Base-by-base conservation (phyloP, 2,113 vertebrate genomes). In the Terrapene triunguis region DNA sequence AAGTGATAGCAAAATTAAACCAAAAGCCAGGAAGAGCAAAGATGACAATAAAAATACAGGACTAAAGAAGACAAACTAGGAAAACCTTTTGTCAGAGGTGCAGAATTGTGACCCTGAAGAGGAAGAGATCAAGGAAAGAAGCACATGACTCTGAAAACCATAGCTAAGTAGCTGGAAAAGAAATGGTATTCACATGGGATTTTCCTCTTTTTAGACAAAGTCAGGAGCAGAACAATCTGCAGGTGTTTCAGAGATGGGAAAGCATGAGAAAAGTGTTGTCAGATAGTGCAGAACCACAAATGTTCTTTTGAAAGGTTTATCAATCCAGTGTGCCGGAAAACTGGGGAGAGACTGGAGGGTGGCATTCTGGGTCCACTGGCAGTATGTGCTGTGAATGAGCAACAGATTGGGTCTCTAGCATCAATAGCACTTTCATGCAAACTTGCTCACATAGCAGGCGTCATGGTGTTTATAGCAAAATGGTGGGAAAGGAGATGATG, bases 341-440 rank as follows among this genome's bases (percentile, higher is more conserved):
- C 44, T 14, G 78, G 19, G 65, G 82, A 89, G 95, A 95, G 85
- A 81, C 86, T 65, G 35, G 72, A 89, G 32, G 92, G 48, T 78
- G 83, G 90, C 81, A 74, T 88, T 97, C 83, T 89, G 1, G 0
- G 25, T 91, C 86, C 89, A 35, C 78, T 93, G 85, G 80, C 89
- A 95, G 72, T 72, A 93, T 51, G 81, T 92, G 89, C 87, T 94
- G 93, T 2, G 81, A 96, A 89, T 0, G 51, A 95, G 62, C 54
- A 88, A 95, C 93, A 97, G 89, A 97, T 89, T 93, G 92, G 93
- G 38, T 74, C 47, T 84, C 12, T 83, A 82, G 42, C 80, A 89
- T 6, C 78, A 78, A 19, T 65, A 95, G 85, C 44, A 38, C 95
- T 94, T 95, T 86, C 35, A 86, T 88, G 51, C 55, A 93, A 24